Base-by-base conservation (phyloP, 2,113 vertebrate genomes). In the Scolopax mira region DNA sequence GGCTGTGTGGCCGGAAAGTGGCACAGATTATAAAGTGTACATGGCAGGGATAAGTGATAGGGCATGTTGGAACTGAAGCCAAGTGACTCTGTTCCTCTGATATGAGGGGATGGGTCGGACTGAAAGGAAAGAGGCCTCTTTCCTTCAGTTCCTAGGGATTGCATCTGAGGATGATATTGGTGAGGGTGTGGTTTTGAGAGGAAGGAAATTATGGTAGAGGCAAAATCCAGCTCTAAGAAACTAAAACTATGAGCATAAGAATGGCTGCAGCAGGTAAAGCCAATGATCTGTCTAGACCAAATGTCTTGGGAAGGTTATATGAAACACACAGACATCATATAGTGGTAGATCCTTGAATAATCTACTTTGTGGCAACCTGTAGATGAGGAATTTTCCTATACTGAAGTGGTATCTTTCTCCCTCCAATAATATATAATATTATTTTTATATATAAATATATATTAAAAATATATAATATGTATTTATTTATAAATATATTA, bases 1-100 rank as follows among this genome's bases (percentile, higher is more conserved):
- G 88, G 52, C 84, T 89, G 78, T 94, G 78, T 93, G 95, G 78
- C 78, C 22, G 8, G 91, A 85, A 96, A 92, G 28, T 89, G 73
- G 41, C 61, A 88, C 61, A 92, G 70, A 92, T 75, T 92, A 77
- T 89, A 57, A 90, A 88, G n/a, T 41, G 61, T n/a, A 84, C 83
- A 51, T 65, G 85, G 83, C 73, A 85, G n/a, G 61, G 42, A 35
- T 64, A 94, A 87, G 54, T 87, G 91, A 94, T 92, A 92, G 74
- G 65, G 9, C 14, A 11, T 85, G 48, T 85, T 94, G 86, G 87
- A 96, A 92, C 42, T 57, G 41, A 11, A 95, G 89, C 94, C 96
- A 94, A 92, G 57, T 64, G 57, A 61, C 70, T 61, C 27, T 65
- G 87, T 79, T 89, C 42, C 39, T 92, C 44, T 95, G 95, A 92